These are phyloP conservation scores for Quiscalus mexicanus DNA, from an alignment of 2,113 vertebrate species.

Conservation along the genomic window DNA sequence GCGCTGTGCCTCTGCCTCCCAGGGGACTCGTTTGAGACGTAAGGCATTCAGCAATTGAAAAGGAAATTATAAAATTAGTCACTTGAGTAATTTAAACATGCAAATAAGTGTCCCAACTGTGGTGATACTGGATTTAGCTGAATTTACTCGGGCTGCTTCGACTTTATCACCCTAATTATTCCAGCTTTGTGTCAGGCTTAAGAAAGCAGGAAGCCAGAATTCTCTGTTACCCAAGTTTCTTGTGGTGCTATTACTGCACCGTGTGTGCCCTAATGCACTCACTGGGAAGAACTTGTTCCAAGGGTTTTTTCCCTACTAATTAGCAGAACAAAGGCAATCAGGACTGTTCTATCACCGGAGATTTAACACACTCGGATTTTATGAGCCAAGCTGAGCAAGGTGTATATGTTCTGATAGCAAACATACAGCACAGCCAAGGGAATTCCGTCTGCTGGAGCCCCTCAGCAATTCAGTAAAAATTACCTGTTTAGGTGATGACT, in stretches of 20 bases:
- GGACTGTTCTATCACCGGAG: not conserved
- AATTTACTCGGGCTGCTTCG: conserved; percentile 63
- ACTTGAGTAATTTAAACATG: conserved; percentile 79
- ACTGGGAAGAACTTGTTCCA: not conserved
- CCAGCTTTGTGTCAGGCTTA: conserved; percentile 60
- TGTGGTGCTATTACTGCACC: not conserved
- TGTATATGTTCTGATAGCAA: not conserved
- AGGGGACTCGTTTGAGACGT: conserved; percentile 71
- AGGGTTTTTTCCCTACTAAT: not conserved
- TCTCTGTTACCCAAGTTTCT: conserved; percentile 36
- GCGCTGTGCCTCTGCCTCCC: conserved; percentile 59
- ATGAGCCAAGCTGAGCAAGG: not conserved
- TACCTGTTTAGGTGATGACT: not conserved
- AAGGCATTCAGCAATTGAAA: conserved; percentile 75
- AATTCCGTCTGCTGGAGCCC: not conserved
- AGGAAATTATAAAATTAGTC: conserved; percentile 77
- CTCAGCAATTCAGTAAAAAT: not conserved
- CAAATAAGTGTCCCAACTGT: conserved; percentile 72
- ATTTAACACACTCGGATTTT: not conserved
- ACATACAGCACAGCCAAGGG: not conserved
- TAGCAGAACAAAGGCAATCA: not conserved
- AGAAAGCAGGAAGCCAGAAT: conserved; percentile 60
- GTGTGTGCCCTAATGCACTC: not conserved
- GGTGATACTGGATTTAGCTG: conserved; percentile 74
- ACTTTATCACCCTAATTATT: conserved; percentile 72